A percentile compares a stretch with the other conserved stretches of the same genome.
These are phyloP conservation scores for Gryllus longicercus DNA, from an alignment of 2,888 invertebrate genomes.

Conservation along the genomic window DNA sequence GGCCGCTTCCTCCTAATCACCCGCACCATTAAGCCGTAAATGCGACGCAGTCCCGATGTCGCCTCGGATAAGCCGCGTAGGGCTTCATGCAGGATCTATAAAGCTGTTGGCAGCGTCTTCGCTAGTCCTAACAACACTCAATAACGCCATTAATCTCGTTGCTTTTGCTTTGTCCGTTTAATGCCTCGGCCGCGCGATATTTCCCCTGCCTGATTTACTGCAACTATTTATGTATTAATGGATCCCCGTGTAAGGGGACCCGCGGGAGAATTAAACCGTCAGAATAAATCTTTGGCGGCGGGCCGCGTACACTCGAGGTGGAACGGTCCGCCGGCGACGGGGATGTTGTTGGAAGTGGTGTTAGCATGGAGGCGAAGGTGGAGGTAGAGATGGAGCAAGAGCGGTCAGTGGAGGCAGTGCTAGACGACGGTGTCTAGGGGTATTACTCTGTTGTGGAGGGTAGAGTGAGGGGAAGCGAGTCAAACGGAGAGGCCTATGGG, in stretches of 20 bases:
- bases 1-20: background rate
- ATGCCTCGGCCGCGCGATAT: constrained; percentile 1
- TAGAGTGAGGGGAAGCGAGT: too few species aligned
- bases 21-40: background rate
- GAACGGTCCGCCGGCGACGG: background rate
- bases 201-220: constrained; percentile 17
- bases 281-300: background rate
- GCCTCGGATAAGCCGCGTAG: background rate
- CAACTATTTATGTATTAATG: constrained; percentile 17
- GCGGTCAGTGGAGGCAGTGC: too few species aligned
- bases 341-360: background rate
- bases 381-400: background rate
- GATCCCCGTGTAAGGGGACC: constrained; percentile 17
- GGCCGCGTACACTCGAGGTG: background rate
- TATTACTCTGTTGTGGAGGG: too few species aligned
- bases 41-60: background rate
- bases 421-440: too few species aligned
- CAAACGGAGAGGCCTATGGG: too few species aligned
- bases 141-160: constrained; percentile 17
- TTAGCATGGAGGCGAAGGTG: background rate
- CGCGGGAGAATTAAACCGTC: constrained; percentile 6
- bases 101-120: constrained; percentile 17
- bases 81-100: constrained; percentile 8
- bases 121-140: background rate
- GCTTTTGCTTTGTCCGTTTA: constrained; percentile 5